phyloP scores from a whole-genome alignment of 2,797 vertebrate species.

The Glyptemys insculpta region DNA sequence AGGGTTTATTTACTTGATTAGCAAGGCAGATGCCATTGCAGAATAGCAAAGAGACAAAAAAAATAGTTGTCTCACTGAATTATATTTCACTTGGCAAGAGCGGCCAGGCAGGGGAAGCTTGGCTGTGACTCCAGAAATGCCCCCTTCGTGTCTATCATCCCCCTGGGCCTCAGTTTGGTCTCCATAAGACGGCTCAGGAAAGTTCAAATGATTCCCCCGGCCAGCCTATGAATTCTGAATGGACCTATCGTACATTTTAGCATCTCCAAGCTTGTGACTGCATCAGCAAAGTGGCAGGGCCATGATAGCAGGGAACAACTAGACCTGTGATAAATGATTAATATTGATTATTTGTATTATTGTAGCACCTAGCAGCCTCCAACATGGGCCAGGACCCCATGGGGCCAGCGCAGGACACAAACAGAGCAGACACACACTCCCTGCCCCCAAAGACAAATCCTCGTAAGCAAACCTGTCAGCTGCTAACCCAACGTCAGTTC shows the following conservation, averaged over 20 bases:
- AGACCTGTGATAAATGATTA: background rate
- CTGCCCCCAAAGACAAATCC: background rate
- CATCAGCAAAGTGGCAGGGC: background rate
- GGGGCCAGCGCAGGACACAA: background rate
- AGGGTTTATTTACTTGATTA: background rate
- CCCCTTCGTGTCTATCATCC: background rate
- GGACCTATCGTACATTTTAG: background rate
- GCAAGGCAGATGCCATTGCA: background rate
- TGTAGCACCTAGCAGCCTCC: background rate
- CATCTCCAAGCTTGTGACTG: background rate
- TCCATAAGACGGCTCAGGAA: background rate
- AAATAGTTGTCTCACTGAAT: background rate
- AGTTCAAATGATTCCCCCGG: background rate
- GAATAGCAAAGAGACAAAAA: background rate
- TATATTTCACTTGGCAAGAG: background rate
- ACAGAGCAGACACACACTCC: background rate
- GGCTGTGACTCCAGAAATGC: background rate
- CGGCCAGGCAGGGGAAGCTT: background rate
- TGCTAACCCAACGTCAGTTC: background rate
- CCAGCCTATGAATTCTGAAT: background rate
- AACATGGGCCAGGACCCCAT: background rate
- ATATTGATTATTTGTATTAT: background rate
- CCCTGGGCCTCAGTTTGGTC: too few relatives aligned
- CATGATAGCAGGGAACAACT: background rate
- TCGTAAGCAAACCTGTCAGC: background rate